Evolutionary conservation across 1,140 invertebrate genomes (phyloP), one percentile per base, ranked within the genome.

Genomic region (Drosophila baimaii): DNA sequence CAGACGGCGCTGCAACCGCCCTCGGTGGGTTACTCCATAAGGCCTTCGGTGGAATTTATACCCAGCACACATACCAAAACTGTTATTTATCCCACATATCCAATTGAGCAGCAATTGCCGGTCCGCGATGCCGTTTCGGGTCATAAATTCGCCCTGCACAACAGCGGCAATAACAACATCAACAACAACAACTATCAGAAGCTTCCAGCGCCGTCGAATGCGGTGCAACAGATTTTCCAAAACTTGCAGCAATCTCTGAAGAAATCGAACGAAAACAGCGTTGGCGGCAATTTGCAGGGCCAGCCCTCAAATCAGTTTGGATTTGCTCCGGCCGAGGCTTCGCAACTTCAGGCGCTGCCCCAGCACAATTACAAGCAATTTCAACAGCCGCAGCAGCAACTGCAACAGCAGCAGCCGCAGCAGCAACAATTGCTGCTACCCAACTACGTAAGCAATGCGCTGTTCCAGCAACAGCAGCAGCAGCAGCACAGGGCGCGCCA

Each of bases 41-140:
- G 91, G 58, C 91, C 91, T 75, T 92, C 91, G 44, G 76, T 92
- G 39, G 90, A 91, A 90, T 91, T 91, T 77, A 80, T 91, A 83
- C 88, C 90, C 39, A 90, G 84, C 63, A 80, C 90, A 75, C 86
- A 89, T 56, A 86, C 86, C 39, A 90, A 91, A 57, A 85, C 76
- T 35, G 70, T 90, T 82, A 79, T 90, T 79, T 91, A 88, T 88
- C 90, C 82, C 72, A 84, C 90, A 77, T 91, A 89, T 77, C 81
- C 90, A 65, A 84, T 90, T 61, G 85, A 91, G 65, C 90, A 91
- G 77, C 90, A 91, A 89, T 89, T 91, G 79, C 90, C 90, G 62
- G 77, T 83, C 55, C 85, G 81, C 62, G 84, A 91, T 65, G 64
- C 89, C 64, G 83, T 88, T 88, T 56, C 81, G 80, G 81, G 75